Evolutionary conservation across 1,140 invertebrate species (phyloP).

Genomic region (Leptinotarsa defecta): DNA sequence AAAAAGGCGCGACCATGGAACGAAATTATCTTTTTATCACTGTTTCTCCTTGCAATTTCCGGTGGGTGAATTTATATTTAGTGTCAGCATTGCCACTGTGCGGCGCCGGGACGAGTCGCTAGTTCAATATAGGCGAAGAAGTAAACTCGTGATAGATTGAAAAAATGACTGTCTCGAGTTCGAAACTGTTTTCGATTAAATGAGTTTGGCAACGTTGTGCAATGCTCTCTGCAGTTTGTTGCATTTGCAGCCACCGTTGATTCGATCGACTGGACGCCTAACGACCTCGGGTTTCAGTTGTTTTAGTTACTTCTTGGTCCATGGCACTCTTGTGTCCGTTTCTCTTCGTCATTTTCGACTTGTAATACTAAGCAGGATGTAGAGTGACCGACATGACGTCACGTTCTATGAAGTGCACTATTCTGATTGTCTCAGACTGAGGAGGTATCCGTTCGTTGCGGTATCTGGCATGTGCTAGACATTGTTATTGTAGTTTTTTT

Average conservation of each 20-base stretch:
- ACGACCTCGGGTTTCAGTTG: constrained; percentile 25
- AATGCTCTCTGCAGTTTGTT: constrained; percentile 17
- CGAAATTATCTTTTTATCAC: too few relatives aligned
- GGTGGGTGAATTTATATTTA: too few relatives aligned
- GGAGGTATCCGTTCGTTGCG: background rate
- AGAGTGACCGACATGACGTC: constrained; percentile 18
- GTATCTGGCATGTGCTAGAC: background rate
- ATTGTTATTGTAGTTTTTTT: background rate
- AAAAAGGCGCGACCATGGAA: too few relatives aligned
- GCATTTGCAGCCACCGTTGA: constrained; percentile 26
- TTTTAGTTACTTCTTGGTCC: constrained; percentile 27
- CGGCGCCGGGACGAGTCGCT: too few relatives aligned
- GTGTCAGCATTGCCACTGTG: too few relatives aligned
- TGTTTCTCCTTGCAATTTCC: too few relatives aligned
- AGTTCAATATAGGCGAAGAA: too few relatives aligned
- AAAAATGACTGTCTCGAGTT: too few relatives aligned
- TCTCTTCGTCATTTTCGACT: constrained; percentile 14
- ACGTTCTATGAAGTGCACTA: constrained; percentile 4
- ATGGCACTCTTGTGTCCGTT: constrained; percentile 20
- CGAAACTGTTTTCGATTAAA: too few relatives aligned
- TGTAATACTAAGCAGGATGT: constrained; percentile 18
- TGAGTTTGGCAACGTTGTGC: constrained; percentile 12
- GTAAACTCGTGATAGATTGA: too few relatives aligned
- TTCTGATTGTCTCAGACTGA: background rate
- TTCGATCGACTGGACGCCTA: constrained; percentile 25